Percentiles rank a stretch among this genome's conserved stretches.
These are phyloP conservation scores for Alcis repandata DNA, from an alignment of 2,888 invertebrate genomes.

Conservation along the genomic window DNA sequence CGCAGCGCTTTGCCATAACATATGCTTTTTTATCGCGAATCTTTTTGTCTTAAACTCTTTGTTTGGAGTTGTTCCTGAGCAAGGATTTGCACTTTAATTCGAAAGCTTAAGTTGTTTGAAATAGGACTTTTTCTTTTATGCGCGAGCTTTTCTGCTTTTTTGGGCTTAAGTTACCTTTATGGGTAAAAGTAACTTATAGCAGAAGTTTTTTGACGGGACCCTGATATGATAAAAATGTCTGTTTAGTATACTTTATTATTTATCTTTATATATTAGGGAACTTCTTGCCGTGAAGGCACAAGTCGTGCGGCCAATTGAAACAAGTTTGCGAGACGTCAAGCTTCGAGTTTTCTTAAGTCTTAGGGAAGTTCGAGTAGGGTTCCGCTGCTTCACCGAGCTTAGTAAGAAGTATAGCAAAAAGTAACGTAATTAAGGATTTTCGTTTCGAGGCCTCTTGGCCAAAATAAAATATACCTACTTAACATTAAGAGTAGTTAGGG, in stretches of 20 bases:
- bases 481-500: no score
- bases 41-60: constrained; percentile 39
- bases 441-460: not conserved
- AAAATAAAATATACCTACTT: no score
- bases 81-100: constrained; percentile 29
- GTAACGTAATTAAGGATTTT: not conserved
- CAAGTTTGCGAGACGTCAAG: constrained; percentile 1
- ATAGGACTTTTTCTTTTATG: constrained; percentile 14
- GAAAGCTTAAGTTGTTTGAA: constrained; percentile 21
- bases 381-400: not conserved
- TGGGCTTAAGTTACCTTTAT: not conserved
- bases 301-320: not conserved
- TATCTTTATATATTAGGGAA: not conserved
- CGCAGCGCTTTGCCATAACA: constrained; percentile 25
- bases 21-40: constrained; percentile 38
- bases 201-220: not conserved
- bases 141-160: not conserved
- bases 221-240: not conserved
- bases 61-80: constrained; percentile 29
- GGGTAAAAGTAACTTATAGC: not conserved
- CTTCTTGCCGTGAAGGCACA: not conserved
- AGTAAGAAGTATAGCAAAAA: not conserved
- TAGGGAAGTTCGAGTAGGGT: constrained; percentile 2
- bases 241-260: not conserved
- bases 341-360: not conserved